Evolutionary conservation across 2,888 invertebrate species (phyloP).

Genomic region (Zygogramma bicolorata): DNA sequence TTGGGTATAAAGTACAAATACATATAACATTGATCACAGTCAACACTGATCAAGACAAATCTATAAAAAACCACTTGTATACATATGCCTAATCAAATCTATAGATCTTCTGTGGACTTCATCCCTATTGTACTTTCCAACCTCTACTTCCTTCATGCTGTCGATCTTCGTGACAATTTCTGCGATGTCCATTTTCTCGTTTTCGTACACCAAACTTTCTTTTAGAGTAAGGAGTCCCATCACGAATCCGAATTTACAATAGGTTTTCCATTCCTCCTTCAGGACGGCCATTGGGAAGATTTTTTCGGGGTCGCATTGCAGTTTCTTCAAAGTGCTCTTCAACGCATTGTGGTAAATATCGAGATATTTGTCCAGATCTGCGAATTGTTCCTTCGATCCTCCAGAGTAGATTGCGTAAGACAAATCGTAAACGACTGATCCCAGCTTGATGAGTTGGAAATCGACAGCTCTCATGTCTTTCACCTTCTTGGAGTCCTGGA

Average conservation of each 20-base stretch:
- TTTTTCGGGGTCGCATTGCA: slow-evolving; percentile 1
- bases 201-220: neutral
- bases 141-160: neutral
- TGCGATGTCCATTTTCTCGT: neutral
- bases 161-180: neutral
- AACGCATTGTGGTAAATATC: slow-evolving; percentile 1
- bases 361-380: slow-evolving; percentile 14
- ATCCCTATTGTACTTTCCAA: neutral
- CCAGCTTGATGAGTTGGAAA: slow-evolving; percentile 14
- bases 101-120: neutral
- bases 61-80: neutral
- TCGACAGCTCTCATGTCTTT: slow-evolving; percentile 15
- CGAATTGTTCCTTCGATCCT: slow-evolving; percentile 2
- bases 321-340: neutral
- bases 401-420: slow-evolving; percentile 17
- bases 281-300: neutral
- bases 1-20: neutral
- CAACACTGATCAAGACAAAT: neutral
- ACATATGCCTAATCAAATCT: neutral
- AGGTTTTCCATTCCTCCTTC: slow-evolving; percentile 12
- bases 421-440: neutral
- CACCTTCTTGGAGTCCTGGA: slow-evolving; percentile 12
- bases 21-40: neutral
- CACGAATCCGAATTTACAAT: slow-evolving; percentile 7
- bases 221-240: neutral